These are phyloP conservation scores for Passer montanus DNA, from an alignment of 2,113 vertebrate species.

Conservation along the genomic window DNA sequence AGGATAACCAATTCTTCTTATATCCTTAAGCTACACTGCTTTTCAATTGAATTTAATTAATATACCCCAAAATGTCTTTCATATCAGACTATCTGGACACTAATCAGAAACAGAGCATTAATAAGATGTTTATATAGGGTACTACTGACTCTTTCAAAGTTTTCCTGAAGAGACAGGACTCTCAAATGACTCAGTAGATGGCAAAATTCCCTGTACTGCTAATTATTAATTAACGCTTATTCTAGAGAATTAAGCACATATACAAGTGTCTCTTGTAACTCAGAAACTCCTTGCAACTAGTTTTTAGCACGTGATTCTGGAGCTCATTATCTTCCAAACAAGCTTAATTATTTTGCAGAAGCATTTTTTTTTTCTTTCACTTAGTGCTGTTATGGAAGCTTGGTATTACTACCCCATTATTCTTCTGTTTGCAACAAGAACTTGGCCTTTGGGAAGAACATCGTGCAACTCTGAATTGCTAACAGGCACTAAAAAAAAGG, in stretches of 20 bases:
- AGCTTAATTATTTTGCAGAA: conserved; percentile 4
- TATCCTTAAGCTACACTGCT: neutral
- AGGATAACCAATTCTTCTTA: neutral
- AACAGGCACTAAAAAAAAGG: neutral
- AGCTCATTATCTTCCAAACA: conserved; percentile 1
- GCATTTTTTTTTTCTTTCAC: conserved; percentile 6
- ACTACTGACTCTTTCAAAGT: neutral
- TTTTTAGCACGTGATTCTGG: neutral
- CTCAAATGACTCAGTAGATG: neutral
- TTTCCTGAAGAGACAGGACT: conserved; percentile 1
- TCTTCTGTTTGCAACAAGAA: neutral
- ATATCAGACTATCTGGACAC: neutral
- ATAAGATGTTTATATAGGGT: neutral
- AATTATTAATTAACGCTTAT: conserved; percentile 33
- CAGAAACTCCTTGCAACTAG: neutral
- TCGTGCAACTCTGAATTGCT: neutral
- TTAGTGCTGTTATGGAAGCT: conserved; percentile 16
- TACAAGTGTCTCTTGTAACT: conserved; percentile 16
- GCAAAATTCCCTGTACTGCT: conserved; percentile 28
- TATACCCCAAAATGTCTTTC: neutral
- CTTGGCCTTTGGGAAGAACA: neutral
- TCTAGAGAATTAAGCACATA: conserved; percentile 34
- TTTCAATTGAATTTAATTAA: neutral
- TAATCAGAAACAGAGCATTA: neutral
- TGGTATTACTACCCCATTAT: neutral